Percentiles rank a stretch among this genome's conserved stretches.
phyloP scores from a whole-genome alignment of 2,113 vertebrate genomes.

The Phylloscopus whistleri region DNA sequence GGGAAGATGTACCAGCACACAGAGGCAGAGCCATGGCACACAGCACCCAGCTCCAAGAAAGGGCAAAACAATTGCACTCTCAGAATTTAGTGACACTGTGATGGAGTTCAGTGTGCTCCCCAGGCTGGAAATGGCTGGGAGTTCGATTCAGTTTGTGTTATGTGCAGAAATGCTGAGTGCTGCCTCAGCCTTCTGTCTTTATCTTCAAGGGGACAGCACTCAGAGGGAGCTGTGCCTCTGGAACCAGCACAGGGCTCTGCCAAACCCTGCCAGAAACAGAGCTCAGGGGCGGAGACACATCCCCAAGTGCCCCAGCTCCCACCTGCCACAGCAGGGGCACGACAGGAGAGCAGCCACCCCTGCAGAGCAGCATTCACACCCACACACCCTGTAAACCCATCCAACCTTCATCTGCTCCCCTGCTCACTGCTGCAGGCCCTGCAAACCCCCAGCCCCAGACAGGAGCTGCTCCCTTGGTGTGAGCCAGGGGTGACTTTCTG shows the following conservation, averaged over 20 bases:
- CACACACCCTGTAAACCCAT: rapidly evolving
- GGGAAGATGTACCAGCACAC: background rate
- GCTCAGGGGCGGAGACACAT: background rate
- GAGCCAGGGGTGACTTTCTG: conserved; percentile 8
- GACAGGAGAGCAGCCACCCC: background rate
- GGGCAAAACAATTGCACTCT: background rate
- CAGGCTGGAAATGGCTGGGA: background rate
- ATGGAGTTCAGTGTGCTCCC: background rate
- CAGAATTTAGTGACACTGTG: background rate
- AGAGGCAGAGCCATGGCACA: rapidly evolving
- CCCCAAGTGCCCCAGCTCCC: background rate
- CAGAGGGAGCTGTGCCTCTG: background rate
- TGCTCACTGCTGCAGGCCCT: background rate
- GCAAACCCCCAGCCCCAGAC: background rate
- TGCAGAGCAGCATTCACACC: background rate
- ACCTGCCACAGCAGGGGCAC: background rate
- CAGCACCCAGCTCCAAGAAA: background rate
- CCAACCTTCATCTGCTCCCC: rapidly evolving
- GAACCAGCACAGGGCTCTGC: background rate
- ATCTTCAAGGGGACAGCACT: background rate
- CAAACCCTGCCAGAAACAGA: rapidly evolving
- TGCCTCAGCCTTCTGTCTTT: background rate
- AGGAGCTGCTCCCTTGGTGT: rapidly evolving
- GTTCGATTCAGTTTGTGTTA: background rate
- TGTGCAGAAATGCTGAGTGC: background rate